Conservation (phyloP, 2,113 vertebrate species). For the Erythrocebus patas region DNA sequence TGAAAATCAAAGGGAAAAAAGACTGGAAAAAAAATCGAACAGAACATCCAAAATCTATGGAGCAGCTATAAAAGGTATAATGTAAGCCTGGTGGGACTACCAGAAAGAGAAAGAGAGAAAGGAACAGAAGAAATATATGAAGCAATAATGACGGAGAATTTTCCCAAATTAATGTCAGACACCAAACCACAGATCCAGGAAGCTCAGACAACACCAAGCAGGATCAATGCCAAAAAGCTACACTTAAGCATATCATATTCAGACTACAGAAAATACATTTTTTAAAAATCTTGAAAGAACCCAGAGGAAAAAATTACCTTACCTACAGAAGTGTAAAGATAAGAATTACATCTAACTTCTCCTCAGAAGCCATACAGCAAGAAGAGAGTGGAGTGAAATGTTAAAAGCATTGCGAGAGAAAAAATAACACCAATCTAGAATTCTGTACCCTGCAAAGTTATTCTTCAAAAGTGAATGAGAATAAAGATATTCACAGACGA, state of each 20-base stretch:
- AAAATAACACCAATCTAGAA: background rate
- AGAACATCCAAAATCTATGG: background rate
- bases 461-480: background rate
- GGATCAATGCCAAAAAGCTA: background rate
- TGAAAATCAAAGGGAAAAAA: background rate
- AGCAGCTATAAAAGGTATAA: background rate
- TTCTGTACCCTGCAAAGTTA: background rate
- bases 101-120: background rate
- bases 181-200: background rate
- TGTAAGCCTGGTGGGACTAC: background rate
- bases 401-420: background rate
- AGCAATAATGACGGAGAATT: background rate
- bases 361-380: background rate
- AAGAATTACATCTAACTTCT: background rate
- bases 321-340: background rate
- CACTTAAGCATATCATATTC: background rate
- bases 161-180: background rate
- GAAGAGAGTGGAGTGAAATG: background rate
- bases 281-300: background rate
- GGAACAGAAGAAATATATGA: background rate
- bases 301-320: background rate
- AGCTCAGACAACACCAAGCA: background rate
- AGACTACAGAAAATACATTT: background rate
- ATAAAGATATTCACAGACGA: background rate
- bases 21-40: background rate